phyloP scores from a whole-genome alignment of 2,888 invertebrate species.

The Isoperla grammatica region DNA sequence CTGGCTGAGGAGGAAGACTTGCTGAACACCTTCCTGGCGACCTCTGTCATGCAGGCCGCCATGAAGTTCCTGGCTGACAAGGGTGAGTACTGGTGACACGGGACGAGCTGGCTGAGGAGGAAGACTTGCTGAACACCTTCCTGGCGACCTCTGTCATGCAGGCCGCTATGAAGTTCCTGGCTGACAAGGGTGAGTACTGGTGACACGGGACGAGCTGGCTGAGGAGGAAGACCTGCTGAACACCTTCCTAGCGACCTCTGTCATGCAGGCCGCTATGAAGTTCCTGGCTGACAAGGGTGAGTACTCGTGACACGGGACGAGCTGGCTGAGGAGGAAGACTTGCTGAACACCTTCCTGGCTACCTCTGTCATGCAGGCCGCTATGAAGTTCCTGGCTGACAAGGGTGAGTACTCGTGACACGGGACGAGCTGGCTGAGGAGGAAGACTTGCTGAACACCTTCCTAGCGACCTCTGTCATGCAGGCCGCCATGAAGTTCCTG shows the following conservation, averaged over 20 bases:
- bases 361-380: slow-evolving; percentile 70
- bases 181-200: slow-evolving; percentile 49
- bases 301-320: slow-evolving; percentile 54
- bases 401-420: slow-evolving; percentile 56
- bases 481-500: slow-evolving; percentile 61
- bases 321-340: slow-evolving; percentile 62
- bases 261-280: slow-evolving; percentile 65
- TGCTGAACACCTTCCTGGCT: slow-evolving; percentile 71
- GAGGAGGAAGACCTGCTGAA: slow-evolving; percentile 79
- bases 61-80: slow-evolving; percentile 59
- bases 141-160: slow-evolving; percentile 72
- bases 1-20: slow-evolving; percentile 67
- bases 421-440: slow-evolving; percentile 57
- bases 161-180: slow-evolving; percentile 60
- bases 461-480: slow-evolving; percentile 70
- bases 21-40: slow-evolving; percentile 69
- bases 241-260: slow-evolving; percentile 65
- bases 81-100: slow-evolving; percentile 57
- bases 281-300: slow-evolving; percentile 56
- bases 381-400: slow-evolving; percentile 58
- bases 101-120: slow-evolving; percentile 57
- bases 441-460: slow-evolving; percentile 72
- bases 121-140: slow-evolving; percentile 70
- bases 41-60: slow-evolving; percentile 66
- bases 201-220: slow-evolving; percentile 51